Percentiles rank a stretch among this genome's conserved stretches.
These are phyloP conservation scores for Neoniphon sammara DNA, from an alignment of 2,797 vertebrate species.

Conservation along the genomic window DNA sequence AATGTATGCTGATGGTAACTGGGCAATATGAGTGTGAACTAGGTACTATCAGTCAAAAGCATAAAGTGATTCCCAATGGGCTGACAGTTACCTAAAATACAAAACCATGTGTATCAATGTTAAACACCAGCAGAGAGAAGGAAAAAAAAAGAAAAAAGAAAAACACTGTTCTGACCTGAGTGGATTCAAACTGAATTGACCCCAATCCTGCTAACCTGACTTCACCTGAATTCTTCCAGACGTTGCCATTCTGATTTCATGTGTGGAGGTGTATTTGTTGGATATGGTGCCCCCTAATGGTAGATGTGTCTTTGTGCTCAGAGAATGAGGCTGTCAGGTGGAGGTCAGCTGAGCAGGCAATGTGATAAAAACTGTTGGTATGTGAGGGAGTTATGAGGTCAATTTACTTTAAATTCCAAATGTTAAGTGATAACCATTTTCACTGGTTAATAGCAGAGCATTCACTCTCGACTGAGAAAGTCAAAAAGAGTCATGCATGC, in stretches of 20 bases:
- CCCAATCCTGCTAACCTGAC: too few relatives aligned
- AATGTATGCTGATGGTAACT: neutral
- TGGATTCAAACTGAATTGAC: too few relatives aligned
- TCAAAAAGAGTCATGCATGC: too few relatives aligned
- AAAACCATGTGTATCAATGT: neutral
- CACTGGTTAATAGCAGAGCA: too few relatives aligned
- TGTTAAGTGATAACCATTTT: too few relatives aligned
- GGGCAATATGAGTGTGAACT: neutral
- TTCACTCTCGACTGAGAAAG: too few relatives aligned
- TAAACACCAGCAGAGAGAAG: neutral
- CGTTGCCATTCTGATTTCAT: neutral
- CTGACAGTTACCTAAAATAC: neutral
- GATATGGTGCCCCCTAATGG: conserved; percentile 75
- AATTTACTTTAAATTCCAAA: neutral
- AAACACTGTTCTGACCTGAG: too few relatives aligned
- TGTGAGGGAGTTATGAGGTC: neutral
- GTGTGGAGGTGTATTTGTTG: neutral
- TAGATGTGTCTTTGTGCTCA: neutral
- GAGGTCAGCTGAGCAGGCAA: conserved; percentile 61
- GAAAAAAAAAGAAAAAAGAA: neutral
- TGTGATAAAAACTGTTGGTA: conserved; percentile 15
- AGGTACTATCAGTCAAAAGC: neutral
- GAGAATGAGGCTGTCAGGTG: conserved; percentile 51
- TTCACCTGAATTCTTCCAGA: neutral
- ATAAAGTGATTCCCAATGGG: neutral